These are phyloP conservation scores for Channa maculata DNA, from an alignment of 2,113 vertebrate species.

Conservation along the genomic window DNA sequence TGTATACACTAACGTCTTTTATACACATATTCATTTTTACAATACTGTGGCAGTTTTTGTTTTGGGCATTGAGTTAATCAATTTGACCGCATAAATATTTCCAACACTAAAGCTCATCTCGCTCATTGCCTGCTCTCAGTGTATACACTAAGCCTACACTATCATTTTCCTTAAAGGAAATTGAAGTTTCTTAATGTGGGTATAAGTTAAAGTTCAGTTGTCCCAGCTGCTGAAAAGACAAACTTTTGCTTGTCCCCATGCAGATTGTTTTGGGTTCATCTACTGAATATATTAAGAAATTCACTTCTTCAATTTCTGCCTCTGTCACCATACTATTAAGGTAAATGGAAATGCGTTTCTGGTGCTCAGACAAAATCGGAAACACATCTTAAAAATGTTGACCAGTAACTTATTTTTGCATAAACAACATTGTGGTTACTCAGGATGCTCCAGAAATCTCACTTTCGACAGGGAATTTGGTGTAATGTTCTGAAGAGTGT, in stretches of 20 bases:
- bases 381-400: not conserved
- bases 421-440: too few relatives aligned
- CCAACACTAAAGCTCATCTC: conserved; percentile 21
- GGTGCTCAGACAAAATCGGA: not conserved
- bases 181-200: too few relatives aligned
- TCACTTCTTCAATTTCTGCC: not conserved
- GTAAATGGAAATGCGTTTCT: not conserved
- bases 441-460: too few relatives aligned
- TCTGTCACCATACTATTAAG: not conserved
- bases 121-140: not conserved
- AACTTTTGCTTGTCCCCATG: not conserved
- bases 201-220: conserved; percentile 6
- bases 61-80: not conserved
- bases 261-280: not conserved
- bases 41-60: not conserved
- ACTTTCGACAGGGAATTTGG: too few relatives aligned
- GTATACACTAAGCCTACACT: not conserved
- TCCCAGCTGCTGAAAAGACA: not conserved
- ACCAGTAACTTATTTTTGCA: too few relatives aligned
- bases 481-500: not conserved
- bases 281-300: not conserved
- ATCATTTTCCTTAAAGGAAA: not conserved
- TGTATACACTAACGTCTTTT: not conserved
- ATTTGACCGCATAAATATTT: not conserved
- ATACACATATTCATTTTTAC: not conserved